Percentiles rank a stretch among this genome's conserved stretches.
phyloP scores from a whole-genome alignment of 2,113 vertebrate species.

The Podiceps cristatus region DNA sequence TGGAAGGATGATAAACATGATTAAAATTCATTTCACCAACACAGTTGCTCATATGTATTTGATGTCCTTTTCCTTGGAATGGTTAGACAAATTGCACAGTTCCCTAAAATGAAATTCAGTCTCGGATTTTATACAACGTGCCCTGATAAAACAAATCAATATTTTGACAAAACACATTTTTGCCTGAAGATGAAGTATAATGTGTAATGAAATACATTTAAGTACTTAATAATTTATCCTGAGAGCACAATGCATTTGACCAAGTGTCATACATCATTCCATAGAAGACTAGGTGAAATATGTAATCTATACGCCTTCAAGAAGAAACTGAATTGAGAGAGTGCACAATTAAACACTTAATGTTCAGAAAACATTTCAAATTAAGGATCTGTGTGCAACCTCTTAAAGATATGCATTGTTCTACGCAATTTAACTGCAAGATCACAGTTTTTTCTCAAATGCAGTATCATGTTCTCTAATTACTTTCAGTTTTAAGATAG shows the following conservation, averaged over 20 bases:
- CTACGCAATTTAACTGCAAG: background rate
- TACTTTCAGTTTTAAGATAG: background rate
- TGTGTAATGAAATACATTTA: conserved; percentile 29
- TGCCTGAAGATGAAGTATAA: conserved; percentile 52
- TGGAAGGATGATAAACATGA: conserved; percentile 65
- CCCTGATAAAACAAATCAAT: conserved; percentile 67
- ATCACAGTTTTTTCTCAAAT: background rate
- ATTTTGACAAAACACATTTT: conserved; percentile 65
- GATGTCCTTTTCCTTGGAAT: conserved; percentile 66
- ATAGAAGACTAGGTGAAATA: background rate
- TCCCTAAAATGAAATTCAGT: conserved; percentile 47
- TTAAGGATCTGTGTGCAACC: background rate
- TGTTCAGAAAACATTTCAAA: background rate
- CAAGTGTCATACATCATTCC: conserved; percentile 46
- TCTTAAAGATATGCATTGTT: background rate
- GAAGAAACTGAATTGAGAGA: background rate
- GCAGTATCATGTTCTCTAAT: background rate
- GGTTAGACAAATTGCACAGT: conserved; percentile 60
- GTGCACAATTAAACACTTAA: background rate
- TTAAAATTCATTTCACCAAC: conserved; percentile 68
- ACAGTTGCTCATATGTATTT: conserved; percentile 41
- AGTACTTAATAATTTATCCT: conserved; percentile 55
- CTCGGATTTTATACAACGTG: conserved; percentile 12
- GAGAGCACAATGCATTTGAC: conserved; percentile 5
- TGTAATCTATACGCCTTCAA: background rate